A percentile compares a stretch with the other conserved stretches of the same genome.
These are phyloP conservation scores for Anniella stebbinsi DNA, from an alignment of 2,797 vertebrate genomes.

Conservation along the genomic window DNA sequence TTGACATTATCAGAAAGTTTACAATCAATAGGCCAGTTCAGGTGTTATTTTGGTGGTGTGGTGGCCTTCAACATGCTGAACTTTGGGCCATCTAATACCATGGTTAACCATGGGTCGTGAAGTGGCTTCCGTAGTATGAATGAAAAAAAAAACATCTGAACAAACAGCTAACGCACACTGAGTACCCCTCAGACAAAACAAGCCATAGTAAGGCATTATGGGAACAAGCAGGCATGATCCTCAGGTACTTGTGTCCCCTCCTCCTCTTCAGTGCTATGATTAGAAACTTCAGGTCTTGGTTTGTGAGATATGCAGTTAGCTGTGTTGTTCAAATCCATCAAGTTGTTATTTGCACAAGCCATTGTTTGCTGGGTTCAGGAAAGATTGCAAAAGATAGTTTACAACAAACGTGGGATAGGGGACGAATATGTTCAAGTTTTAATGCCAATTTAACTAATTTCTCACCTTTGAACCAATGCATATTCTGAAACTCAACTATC, in stretches of 20 bases:
- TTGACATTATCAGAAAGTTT: neutral
- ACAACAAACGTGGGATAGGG: neutral
- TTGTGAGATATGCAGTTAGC: neutral
- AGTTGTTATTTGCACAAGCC: neutral
- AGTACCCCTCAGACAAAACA: neutral
- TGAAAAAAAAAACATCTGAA: neutral
- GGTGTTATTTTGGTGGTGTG: neutral
- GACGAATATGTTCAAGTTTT: no score
- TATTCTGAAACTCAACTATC: no score
- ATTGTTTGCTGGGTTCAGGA: neutral
- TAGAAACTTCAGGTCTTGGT: neutral
- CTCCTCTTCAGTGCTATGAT: neutral
- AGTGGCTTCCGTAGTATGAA: neutral
- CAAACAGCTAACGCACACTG: neutral
- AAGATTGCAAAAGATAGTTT: neutral
- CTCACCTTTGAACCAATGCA: no score
- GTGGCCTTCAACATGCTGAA: neutral
- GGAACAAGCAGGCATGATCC: neutral
- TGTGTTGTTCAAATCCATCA: neutral
- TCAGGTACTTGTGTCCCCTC: neutral
- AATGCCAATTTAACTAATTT: no score
- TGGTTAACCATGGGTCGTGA: neutral
- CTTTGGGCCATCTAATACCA: neutral
- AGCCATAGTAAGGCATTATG: neutral
- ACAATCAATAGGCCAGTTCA: neutral